A percentile compares a stretch with the other conserved stretches of the same genome.
These are phyloP conservation scores for Chionis minor DNA, from an alignment of 2,113 vertebrate species.

Conservation along the genomic window DNA sequence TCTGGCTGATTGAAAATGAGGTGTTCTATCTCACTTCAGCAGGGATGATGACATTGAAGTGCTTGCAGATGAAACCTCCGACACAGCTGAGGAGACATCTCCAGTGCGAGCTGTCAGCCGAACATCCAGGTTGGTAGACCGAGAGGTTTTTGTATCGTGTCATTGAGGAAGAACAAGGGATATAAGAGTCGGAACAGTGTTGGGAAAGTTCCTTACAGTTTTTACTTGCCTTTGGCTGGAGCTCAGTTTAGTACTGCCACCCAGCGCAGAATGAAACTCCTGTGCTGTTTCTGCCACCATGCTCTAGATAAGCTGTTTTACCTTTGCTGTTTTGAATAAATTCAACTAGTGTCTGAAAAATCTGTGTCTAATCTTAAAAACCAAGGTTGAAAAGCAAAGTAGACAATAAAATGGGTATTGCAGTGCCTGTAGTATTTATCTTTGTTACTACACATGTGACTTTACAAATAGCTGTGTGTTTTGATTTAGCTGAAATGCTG, in stretches of 20 bases:
- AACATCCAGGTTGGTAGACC: slow-evolving; percentile 77
- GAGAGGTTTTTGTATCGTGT: not conserved
- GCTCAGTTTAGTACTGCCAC: not conserved
- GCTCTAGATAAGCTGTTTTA: not conserved
- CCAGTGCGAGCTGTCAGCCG: slow-evolving; percentile 77
- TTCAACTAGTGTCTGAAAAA: not conserved
- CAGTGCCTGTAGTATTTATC: not conserved
- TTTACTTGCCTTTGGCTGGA: not conserved
- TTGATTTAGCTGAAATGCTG: not conserved
- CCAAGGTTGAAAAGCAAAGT: not conserved
- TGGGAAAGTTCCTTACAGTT: not conserved
- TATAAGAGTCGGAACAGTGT: not conserved
- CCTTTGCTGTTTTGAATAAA: not conserved
- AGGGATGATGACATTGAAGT: slow-evolving; percentile 99
- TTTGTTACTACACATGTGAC: not conserved
- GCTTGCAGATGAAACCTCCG: slow-evolving; percentile 85
- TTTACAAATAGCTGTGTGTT: not conserved
- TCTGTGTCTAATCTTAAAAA: not conserved
- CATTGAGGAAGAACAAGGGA: not conserved
- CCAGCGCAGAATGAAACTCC: not conserved
- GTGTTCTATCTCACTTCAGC: slow-evolving; percentile 35
- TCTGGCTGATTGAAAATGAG: not conserved
- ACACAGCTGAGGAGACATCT: slow-evolving; percentile 82
- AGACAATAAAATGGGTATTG: not conserved
- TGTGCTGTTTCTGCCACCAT: not conserved